Evolutionary conservation across 2,113 vertebrate genomes (phyloP).

Genomic region (Puntigrus tetrazona): DNA sequence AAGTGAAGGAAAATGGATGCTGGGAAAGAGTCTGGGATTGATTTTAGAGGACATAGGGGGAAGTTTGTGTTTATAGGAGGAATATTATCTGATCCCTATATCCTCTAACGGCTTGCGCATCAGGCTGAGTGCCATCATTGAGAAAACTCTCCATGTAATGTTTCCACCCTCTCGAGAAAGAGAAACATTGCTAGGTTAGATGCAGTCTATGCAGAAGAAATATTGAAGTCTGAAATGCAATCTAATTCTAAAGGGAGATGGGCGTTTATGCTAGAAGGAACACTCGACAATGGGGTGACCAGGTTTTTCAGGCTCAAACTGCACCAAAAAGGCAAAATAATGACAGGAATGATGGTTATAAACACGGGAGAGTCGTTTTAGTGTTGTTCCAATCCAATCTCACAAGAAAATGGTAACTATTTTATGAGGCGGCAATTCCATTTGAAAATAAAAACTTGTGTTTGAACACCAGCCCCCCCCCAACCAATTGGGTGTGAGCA

Average conservation of each 20-base stretch:
- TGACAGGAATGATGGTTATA: background rate
- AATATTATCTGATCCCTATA: background rate
- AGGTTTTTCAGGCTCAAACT: background rate
- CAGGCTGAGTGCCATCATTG: conserved; percentile 26
- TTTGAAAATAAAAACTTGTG: background rate
- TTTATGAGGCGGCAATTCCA: background rate
- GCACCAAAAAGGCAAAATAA: background rate
- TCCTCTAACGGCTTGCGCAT: conserved; percentile 7
- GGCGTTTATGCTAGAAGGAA: conserved; percentile 14
- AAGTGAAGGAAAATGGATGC: background rate
- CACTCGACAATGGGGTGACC: background rate
- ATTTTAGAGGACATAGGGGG: background rate
- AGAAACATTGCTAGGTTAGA: background rate
- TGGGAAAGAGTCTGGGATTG: background rate
- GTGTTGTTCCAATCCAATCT: background rate
- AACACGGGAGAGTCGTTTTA: background rate
- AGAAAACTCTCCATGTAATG: conserved; percentile 19
- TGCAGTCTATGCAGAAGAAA: background rate
- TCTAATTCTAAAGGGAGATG: background rate
- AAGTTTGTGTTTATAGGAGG: background rate
- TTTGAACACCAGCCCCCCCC: background rate
- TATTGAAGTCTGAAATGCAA: conserved; percentile 20
- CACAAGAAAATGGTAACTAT: background rate
- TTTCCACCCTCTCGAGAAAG: background rate
- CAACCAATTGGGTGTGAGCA: background rate